Evolutionary conservation across 2,797 vertebrate species (phyloP).

Genomic region (Halcyon leucocephala): DNA sequence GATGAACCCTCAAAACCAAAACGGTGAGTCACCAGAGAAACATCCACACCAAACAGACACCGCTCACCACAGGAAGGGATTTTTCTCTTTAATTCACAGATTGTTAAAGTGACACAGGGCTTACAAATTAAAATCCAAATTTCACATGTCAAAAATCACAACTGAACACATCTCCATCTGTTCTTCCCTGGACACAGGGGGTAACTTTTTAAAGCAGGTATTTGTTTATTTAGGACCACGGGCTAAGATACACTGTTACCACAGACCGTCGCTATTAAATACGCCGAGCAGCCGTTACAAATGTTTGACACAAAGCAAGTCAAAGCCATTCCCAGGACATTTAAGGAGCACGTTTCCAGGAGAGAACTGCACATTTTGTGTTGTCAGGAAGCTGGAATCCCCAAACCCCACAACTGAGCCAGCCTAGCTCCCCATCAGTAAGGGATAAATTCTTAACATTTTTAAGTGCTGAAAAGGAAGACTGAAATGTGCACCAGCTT

Average conservation of each 20-base stretch:
- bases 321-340: background rate
- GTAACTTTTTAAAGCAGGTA: background rate
- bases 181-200: background rate
- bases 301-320: background rate
- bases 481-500: background rate
- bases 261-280: background rate
- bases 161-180: background rate
- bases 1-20: background rate
- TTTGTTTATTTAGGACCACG: background rate
- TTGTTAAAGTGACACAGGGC: background rate
- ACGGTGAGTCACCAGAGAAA: background rate
- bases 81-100: background rate
- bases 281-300: background rate
- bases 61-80: accelerated
- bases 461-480: slow-evolving; percentile 13
- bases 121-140: background rate
- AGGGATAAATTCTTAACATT: background rate
- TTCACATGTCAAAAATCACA: background rate
- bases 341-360: background rate
- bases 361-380: background rate
- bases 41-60: background rate
- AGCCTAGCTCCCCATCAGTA: background rate
- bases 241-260: background rate
- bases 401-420: background rate
- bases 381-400: background rate